A percentile compares a stretch with the other conserved stretches of the same genome.
Conservation (phyloP, 2,888 invertebrate species). For the Stictocephala bisonia region DNA sequence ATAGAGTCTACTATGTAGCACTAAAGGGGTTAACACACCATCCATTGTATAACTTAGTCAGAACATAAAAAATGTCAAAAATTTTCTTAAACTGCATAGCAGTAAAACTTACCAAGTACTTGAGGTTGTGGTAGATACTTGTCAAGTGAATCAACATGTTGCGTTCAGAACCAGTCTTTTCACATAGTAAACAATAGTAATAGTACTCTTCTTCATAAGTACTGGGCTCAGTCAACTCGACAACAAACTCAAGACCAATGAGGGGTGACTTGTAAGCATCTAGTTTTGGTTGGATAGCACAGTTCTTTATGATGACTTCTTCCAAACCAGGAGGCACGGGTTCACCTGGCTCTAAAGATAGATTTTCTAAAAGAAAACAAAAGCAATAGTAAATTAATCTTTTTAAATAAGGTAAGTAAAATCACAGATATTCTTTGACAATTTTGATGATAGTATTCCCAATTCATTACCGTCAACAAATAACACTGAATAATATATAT, state of each 20-base stretch:
- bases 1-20: no score
- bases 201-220: constrained; percentile 57
- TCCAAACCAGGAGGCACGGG: constrained; percentile 79
- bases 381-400: not conserved
- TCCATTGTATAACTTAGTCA: no score
- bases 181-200: constrained; percentile 82
- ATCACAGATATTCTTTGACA: no score
- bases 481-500: no score
- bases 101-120: constrained; percentile 72
- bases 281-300: constrained; percentile 68
- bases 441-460: no score
- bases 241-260: constrained; percentile 82
- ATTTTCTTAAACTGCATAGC: no score
- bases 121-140: constrained; percentile 79
- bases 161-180: constrained; percentile 81
- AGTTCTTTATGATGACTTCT: constrained; percentile 66
- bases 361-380: constrained; percentile 54
- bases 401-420: no score
- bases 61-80: no score
- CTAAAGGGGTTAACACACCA: no score
- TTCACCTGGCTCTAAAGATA: constrained; percentile 69
- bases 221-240: constrained; percentile 70
- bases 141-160: constrained; percentile 83
- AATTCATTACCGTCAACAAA: no score
- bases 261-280: constrained; percentile 70